Base-by-base conservation (phyloP, 2,797 vertebrate species). In the Aeoliscus strigatus region DNA sequence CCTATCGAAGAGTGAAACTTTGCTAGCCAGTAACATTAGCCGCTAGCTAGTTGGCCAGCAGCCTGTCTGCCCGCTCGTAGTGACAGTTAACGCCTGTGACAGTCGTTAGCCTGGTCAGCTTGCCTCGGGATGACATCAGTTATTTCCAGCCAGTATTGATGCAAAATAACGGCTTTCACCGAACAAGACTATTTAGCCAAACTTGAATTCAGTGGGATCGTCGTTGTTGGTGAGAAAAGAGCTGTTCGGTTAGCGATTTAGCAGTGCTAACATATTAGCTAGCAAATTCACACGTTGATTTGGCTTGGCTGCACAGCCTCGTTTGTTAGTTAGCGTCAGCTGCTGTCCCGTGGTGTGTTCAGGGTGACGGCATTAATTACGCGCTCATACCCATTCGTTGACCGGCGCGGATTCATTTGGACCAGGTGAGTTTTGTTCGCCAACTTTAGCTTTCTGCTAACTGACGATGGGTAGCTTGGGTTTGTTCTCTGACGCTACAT, bases 1-100 rank as follows among this genome's bases (percentile, higher is more conserved):
- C 67, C 80, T 74, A 56, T 73, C 51, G 73, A 70, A 46, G 73
- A 65, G 65, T 72, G 76, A 79, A 86, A 83, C 61, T 83, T 83
- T 82, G 71, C 72, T 65, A 71, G 68, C 68, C 33, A 14, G 24
- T 25, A 9, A 41, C 59, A 51, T 43, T 73, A 77, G 80, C 76
- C 26, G 78, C 77, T 64, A 77, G 64, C 73, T 43, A 37, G 65
- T n/a, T 62, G 38, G 54, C 34, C 56, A 51, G 32, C 14, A 39
- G 57, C 51, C 40, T 29, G 18, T 23, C 42, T 31, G 14, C 15
- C 48, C 55, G 46, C 14, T 44, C 47, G 55, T 2, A 29, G 32
- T 70, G 74, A 75, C 74, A 66, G 73, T 39, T 28, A 33, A 39
- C 27, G 63, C 40, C 9, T 50, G n/a, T n/a, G 63, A 60, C 70